phyloP scores from a whole-genome alignment of 2,113 vertebrate species.

The Cottus gobio region DNA sequence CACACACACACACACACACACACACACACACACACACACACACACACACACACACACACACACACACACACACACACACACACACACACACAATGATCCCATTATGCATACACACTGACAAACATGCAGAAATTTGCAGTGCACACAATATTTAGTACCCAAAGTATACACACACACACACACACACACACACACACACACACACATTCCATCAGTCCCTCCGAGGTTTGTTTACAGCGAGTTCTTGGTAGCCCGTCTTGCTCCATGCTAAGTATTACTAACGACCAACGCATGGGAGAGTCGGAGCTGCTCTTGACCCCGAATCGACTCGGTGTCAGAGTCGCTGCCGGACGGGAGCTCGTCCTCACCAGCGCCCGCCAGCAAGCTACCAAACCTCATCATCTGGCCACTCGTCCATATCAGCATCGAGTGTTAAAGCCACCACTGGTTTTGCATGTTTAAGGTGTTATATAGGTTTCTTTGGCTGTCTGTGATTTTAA shows the following conservation, averaged over 20 bases:
- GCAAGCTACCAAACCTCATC: background rate
- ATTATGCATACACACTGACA: background rate
- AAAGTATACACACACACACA: background rate
- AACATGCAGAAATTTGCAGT: constrained; percentile 6
- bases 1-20: background rate
- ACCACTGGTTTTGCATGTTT: background rate
- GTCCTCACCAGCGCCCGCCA: constrained; percentile 14
- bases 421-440: background rate
- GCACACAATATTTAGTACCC: background rate
- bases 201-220: constrained; percentile 33
- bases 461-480: background rate
- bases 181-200: constrained; percentile 2
- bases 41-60: background rate
- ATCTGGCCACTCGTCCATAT: background rate
- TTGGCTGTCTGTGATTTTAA: background rate
- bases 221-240: constrained; percentile 36
- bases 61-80: background rate
- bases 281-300: constrained; percentile 41
- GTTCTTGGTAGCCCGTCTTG: constrained; percentile 16
- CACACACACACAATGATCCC: background rate
- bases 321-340: background rate
- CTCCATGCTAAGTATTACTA: constrained; percentile 35
- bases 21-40: constrained; percentile 11
- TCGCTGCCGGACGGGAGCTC: constrained; percentile 9
- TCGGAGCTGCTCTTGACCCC: constrained; percentile 42